Conservation (phyloP, 2,113 vertebrate genomes). For the Bos javanicus region DNA sequence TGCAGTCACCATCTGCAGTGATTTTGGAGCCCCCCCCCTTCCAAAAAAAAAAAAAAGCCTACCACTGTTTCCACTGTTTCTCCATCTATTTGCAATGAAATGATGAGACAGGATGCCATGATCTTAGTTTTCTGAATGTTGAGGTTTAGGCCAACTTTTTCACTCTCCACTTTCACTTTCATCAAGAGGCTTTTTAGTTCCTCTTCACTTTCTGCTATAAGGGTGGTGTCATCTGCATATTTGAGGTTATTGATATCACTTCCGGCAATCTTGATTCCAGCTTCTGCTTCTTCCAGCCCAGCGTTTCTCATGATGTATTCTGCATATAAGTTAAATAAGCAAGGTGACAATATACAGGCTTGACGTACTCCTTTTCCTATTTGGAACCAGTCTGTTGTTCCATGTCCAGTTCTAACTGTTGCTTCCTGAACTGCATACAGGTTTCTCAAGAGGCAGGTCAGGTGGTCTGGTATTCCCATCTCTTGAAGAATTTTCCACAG, state of each 20-base stretch:
- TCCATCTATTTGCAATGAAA: background rate
- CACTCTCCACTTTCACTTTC: background rate
- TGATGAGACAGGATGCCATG: background rate
- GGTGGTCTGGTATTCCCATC: background rate
- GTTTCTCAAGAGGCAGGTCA: background rate
- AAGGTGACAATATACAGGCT: rapidly evolving
- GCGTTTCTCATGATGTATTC: background rate
- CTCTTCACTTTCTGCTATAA: background rate
- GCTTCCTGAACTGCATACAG: background rate
- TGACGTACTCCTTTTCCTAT: background rate
- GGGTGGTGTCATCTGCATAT: background rate
- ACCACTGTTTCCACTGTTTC: too few relatives aligned
- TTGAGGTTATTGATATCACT: background rate
- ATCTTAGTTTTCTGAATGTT: background rate
- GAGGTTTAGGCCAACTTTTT: background rate
- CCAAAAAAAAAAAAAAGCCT: too few relatives aligned
- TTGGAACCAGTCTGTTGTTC: background rate
- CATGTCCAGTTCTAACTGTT: background rate
- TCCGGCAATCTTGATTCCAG: background rate
- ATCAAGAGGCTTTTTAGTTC: background rate
- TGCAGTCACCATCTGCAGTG: too few relatives aligned
- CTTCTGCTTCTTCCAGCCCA: background rate
- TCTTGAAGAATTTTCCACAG: background rate
- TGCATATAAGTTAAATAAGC: background rate
- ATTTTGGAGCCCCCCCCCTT: too few relatives aligned